These are phyloP conservation scores for Periphyllus acericola DNA, from an alignment of 2,888 invertebrate genomes.

Conservation along the genomic window DNA sequence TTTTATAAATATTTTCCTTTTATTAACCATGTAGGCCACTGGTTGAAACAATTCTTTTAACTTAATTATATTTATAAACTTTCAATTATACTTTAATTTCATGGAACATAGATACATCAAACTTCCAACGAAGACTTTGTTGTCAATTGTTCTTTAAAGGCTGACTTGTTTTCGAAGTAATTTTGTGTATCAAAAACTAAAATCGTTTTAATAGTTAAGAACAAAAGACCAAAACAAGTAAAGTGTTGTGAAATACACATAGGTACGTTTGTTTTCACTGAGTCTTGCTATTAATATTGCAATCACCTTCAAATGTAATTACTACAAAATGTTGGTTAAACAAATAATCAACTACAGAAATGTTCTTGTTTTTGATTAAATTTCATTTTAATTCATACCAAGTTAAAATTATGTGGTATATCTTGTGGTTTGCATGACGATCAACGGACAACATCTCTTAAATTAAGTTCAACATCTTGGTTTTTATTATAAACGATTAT, in stretches of 20 bases:
- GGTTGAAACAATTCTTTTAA: neutral
- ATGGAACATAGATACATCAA: neutral
- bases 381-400: no score
- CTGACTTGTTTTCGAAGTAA: conserved; percentile 23
- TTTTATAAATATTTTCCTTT: no score
- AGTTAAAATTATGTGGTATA: no score
- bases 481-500: neutral
- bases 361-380: no score
- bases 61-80: neutral
- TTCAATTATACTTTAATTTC: neutral
- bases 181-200: conserved; percentile 17
- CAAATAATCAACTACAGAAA: no score
- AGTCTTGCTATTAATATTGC: neutral
- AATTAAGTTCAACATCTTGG: neutral
- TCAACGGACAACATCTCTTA: neutral
- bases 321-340: neutral
- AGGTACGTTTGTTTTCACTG: neutral
- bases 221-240: neutral
- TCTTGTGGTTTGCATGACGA: neutral
- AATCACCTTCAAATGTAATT: neutral
- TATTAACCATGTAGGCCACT: neutral
- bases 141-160: neutral
- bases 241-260: neutral
- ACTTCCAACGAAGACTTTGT: neutral
- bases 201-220: neutral